phyloP scores from a whole-genome alignment of 2,797 vertebrate species.

The Poecilia picta region DNA sequence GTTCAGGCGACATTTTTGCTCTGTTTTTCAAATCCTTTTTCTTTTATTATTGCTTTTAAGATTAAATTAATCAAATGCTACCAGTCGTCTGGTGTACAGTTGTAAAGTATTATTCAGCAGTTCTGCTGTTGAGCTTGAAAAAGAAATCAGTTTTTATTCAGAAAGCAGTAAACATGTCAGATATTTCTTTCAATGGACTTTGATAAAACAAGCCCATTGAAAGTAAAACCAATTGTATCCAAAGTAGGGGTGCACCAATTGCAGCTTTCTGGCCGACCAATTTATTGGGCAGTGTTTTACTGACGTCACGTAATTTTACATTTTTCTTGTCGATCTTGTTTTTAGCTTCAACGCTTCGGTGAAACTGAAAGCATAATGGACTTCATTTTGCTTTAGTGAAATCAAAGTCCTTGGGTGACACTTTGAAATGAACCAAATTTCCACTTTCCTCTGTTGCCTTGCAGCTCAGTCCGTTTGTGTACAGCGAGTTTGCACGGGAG shows the following conservation, averaged over 20 bases:
- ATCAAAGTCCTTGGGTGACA: not conserved
- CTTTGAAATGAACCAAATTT: conserved; percentile 8
- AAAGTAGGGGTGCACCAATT: not conserved
- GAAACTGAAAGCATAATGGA: not conserved
- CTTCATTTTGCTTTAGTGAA: not conserved
- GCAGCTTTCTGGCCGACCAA: not conserved
- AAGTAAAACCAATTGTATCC: not conserved
- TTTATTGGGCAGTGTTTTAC: not conserved
- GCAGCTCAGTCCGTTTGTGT: conserved; percentile 99
- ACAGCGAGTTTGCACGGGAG: conserved; percentile 99
- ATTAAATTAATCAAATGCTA: not conserved
- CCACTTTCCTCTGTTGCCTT: conserved; percentile 13
- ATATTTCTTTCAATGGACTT: not conserved
- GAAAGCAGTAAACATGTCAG: too few species aligned
- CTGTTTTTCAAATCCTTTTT: not conserved
- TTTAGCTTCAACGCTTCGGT: not conserved
- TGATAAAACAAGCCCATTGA: not conserved
- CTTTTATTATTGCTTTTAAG: not conserved
- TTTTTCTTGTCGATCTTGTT: not conserved
- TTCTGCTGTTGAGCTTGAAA: not conserved
- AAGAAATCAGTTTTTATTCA: not conserved
- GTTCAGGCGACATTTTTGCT: not conserved
- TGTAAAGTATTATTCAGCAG: not conserved
- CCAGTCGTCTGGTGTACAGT: not conserved
- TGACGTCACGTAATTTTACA: not conserved